Evolutionary conservation across 2,888 invertebrate species (phyloP).

Genomic region (Helleia helle): DNA sequence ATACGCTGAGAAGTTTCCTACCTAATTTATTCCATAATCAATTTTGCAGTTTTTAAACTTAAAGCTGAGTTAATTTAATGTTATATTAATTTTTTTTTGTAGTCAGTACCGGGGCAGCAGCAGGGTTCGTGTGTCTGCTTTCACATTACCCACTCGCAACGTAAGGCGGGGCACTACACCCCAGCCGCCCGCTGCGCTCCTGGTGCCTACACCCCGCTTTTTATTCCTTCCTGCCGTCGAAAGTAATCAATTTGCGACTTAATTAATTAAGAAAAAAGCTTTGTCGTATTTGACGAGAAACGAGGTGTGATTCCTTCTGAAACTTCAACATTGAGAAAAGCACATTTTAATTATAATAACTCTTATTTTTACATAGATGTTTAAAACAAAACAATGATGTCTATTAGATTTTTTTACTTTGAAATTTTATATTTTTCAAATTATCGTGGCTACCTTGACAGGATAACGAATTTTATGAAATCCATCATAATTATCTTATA

Average conservation of each 20-base stretch:
- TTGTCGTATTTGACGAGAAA: conserved; percentile 26
- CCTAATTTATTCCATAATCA: too few relatives aligned
- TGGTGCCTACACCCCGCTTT: conserved; percentile 62
- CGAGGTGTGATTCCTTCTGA: conserved; percentile 21
- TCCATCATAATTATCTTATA: too few relatives aligned
- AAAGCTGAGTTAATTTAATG: too few relatives aligned
- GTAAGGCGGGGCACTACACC: conserved; percentile 51
- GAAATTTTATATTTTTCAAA: too few relatives aligned
- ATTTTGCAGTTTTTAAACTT: too few relatives aligned
- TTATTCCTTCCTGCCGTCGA: conserved; percentile 67
- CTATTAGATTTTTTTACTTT: too few relatives aligned
- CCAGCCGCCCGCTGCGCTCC: conserved; percentile 48
- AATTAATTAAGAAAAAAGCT: conserved; percentile 70
- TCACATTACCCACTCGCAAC: conserved; percentile 71
- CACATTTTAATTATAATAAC: background rate
- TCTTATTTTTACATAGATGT: too few relatives aligned
- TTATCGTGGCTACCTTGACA: too few relatives aligned
- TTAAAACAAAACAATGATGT: too few relatives aligned
- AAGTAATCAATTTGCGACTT: conserved; percentile 73
- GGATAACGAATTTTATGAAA: too few relatives aligned
- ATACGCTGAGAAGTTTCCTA: too few relatives aligned
- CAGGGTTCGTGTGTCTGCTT: conserved; percentile 74
- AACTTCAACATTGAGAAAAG: background rate
- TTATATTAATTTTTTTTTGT: conserved; percentile 44
- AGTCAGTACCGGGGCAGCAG: conserved; percentile 51